Evolutionary conservation across 2,113 vertebrate species (phyloP).

Genomic region (Sapajus apella): DNA sequence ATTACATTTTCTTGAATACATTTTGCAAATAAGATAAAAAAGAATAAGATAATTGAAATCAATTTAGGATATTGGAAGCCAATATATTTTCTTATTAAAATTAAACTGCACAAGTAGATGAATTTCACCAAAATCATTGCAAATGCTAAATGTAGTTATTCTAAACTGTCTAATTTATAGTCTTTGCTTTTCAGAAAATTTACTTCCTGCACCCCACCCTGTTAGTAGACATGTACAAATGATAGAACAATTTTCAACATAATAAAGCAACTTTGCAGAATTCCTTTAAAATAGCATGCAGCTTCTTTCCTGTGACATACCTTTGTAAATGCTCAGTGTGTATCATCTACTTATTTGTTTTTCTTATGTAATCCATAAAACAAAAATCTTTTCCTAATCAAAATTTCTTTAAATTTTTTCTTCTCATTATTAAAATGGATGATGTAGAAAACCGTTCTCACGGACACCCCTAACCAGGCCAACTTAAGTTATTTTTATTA

Average conservation of each 20-base stretch:
- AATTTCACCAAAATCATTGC: neutral
- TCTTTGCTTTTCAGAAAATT: conserved; percentile 31
- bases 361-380: neutral
- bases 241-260: neutral
- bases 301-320: neutral
- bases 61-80: neutral
- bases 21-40: conserved; percentile 1
- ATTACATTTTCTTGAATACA: neutral
- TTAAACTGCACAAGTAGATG: neutral
- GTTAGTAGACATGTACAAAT: neutral
- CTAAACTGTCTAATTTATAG: neutral
- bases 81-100: neutral
- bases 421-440: neutral
- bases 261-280: neutral
- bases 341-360: neutral
- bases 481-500: neutral
- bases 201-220: neutral
- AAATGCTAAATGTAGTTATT: neutral
- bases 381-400: neutral
- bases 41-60: conserved; percentile 2
- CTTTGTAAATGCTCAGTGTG: neutral
- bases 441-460: neutral
- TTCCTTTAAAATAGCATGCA: neutral
- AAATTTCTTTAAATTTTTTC: neutral
- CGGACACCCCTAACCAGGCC: neutral